These are phyloP conservation scores for Notiomystis cincta DNA, from an alignment of 2,113 vertebrate genomes.

Conservation along the genomic window DNA sequence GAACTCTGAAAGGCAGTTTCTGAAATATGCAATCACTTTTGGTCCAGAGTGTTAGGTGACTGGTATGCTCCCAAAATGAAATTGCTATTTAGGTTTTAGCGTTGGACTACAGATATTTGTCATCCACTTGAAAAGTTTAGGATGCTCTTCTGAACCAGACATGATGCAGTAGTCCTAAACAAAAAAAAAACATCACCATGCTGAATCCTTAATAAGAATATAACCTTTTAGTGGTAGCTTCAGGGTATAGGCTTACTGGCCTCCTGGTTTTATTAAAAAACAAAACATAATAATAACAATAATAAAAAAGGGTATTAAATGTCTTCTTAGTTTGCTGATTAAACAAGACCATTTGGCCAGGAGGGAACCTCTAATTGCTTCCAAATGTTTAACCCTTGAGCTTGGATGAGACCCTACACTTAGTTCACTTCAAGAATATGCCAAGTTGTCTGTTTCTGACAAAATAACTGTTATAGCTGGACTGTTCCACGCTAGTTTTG, in stretches of 20 bases:
- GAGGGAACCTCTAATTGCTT: slow-evolving; percentile 67
- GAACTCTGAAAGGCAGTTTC: background rate
- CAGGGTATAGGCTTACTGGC: background rate
- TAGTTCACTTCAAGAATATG: slow-evolving; percentile 66
- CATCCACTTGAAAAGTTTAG: background rate
- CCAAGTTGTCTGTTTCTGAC: slow-evolving; percentile 53
- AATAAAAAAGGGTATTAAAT: background rate
- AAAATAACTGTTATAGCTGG: slow-evolving; percentile 62
- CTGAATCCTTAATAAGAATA: background rate
- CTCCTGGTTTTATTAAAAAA: background rate
- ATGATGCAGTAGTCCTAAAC: background rate
- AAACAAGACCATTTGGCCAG: slow-evolving; percentile 30
- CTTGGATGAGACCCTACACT: slow-evolving; percentile 53
- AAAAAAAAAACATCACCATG: background rate
- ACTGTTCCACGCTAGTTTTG: slow-evolving; percentile 38
- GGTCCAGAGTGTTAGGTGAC: background rate
- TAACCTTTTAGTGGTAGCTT: background rate
- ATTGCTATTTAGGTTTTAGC: background rate
- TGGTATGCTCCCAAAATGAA: background rate
- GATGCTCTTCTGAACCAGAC: background rate
- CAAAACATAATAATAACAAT: background rate
- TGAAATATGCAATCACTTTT: background rate
- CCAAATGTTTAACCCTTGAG: slow-evolving; percentile 71
- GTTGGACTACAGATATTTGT: background rate
- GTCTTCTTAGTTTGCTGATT: slow-evolving; percentile 33